Evolutionary conservation across 2,888 invertebrate species (phyloP).

Genomic region (Marronus borbonicus): DNA sequence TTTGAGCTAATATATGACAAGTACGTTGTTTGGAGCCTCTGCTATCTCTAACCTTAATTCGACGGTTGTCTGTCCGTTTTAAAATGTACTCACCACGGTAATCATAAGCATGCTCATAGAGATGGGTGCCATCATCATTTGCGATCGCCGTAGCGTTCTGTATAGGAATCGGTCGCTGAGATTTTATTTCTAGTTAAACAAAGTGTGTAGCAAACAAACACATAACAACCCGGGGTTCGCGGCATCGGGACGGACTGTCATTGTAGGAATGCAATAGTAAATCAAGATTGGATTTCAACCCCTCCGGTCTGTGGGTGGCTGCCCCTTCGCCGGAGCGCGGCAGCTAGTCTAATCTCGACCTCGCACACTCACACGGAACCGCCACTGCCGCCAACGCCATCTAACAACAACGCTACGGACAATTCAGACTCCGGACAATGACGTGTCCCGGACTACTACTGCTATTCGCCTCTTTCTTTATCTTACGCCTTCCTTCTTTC

Average conservation of each 20-base stretch:
- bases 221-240: slow-evolving; percentile 55
- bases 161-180: slow-evolving; percentile 44
- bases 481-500: not conserved
- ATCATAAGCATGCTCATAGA: not conserved
- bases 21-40: no score
- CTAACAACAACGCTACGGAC: slow-evolving; percentile 52
- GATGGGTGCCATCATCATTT: not conserved
- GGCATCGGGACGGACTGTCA: slow-evolving; percentile 65
- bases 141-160: not conserved
- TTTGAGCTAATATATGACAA: no score
- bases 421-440: slow-evolving; percentile 63
- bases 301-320: slow-evolving; percentile 61
- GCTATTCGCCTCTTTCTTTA: not conserved
- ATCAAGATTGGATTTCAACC: slow-evolving; percentile 72
- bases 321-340: slow-evolving; percentile 20
- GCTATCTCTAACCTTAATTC: no score
- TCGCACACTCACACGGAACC: slow-evolving; percentile 65
- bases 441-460: slow-evolving; percentile 61
- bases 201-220: slow-evolving; percentile 67
- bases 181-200: slow-evolving; percentile 64
- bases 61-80: no score
- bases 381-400: slow-evolving; percentile 51
- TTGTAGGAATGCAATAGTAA: slow-evolving; percentile 72
- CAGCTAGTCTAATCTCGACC: slow-evolving; percentile 70
- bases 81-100: not conserved